Base-by-base conservation (phyloP, 1,140 invertebrate species). In the Odontomachus brunneus region DNA sequence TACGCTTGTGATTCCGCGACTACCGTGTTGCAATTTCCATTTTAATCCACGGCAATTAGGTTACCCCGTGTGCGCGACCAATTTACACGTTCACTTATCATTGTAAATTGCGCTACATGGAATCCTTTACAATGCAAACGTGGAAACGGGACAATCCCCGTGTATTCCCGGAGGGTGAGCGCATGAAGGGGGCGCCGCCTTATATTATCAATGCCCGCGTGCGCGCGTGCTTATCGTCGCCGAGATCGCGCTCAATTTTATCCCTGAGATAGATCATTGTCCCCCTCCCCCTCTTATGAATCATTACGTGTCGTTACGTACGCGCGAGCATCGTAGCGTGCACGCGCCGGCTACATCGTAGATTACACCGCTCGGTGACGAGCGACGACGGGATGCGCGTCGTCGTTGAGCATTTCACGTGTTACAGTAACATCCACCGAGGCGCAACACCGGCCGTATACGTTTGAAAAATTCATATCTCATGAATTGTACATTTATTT, bases 301-400 rank as follows among this genome's bases (percentile, higher is more conserved):
- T 87, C 85, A 85, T 87, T 87, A 87, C 84, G 73, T 86, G 62
- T 66, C 60, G 12, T 87, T 78, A 74, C 85, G 84, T 87, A 86
- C 81, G 53, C 66, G 65, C 44, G 17, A 60, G 60, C 83, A 62
- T 80, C 75, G 72, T 87, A 75, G 72, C 85, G 71, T 66, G 81
- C 80, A 82, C 85, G 85, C 57, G 51, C 44, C 63, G 26, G 57
- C 38, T 17, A 71, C 29, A 53, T 44, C 49, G 48, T 63, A 66
- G 26, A 44, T 38, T 22, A 33, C 80, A 83, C 66, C 81, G 73
- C 78, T 78, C 84, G 72, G 38, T 59, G 84, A 85, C 84, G 62
- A 33, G 26, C 78, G 62, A 57, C 81, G 84, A 72, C 53, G 59
- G 69, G 72, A 76, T 38, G 80, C 59, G 72, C 69, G 63, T 53